Base-by-base conservation (phyloP, 2,113 vertebrate species). In the Vulpes ferrilata region DNA sequence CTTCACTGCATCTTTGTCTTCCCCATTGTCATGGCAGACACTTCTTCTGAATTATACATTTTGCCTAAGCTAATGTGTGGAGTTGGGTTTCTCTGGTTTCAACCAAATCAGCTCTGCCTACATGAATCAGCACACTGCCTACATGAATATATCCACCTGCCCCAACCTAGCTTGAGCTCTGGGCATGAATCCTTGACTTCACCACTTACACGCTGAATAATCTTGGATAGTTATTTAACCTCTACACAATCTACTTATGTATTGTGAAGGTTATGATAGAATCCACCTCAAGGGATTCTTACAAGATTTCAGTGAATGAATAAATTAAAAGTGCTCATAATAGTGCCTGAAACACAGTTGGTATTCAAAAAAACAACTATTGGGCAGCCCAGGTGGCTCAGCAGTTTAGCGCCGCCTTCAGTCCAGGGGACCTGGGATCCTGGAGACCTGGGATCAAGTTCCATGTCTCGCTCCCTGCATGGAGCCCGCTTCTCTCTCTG, bases 271-370 rank as follows among this genome's bases (percentile, higher is more conserved):
- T 25, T 80, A 85, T 59, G 51, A 84, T 2, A 69, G 43, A 90
- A 73, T 65, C 67, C 55, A 74, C 43, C 16, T 67, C 59, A 90
- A 82, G 82, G 30, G 22, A 90, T 30, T 90, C 38, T 55, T 78
- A 93, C 0, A 25, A 86, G 27, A 7, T 87, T 85, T 87, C 38
- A 69, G 22, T 76, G 38, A 93, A 17, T 81, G 51, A 64, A 65
- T 90, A 30, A 57, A 76, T 76, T 65, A 95, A 84, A 84, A 79
- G 32, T 88, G n/a, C n/a, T 94, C 79, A 51, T 65, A 71, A 84
- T 35, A 76, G 4, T 71, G 53, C 30, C 74, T 88, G 43, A 64
- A 92, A 96, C 16, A 65, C 27, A 9, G 7, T 59, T 74, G 86
- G 43, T 80, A 17, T 55, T 94, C 78, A 65, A 64, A 93, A 95